Conservation (phyloP, 2,113 vertebrate genomes). For the Shinisaurus crocodilurus region DNA sequence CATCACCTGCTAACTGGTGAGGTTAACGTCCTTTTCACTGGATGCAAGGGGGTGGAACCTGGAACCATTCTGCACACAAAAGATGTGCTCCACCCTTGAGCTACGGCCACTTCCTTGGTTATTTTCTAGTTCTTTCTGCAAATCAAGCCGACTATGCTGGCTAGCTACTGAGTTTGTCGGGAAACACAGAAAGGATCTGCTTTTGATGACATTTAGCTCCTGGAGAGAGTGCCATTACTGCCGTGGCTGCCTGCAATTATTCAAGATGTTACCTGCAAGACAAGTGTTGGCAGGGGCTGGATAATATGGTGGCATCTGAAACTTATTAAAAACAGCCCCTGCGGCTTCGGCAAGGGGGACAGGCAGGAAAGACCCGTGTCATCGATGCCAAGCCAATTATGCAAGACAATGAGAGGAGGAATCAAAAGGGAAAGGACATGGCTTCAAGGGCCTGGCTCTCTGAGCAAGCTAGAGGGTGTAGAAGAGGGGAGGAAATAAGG, state of each 20-base stretch:
- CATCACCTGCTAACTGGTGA: not conserved
- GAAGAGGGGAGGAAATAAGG: not conserved
- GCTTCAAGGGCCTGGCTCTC: not conserved
- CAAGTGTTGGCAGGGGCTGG: not conserved
- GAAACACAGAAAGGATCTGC: not conserved
- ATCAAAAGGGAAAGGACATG: not conserved
- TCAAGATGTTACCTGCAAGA: not conserved
- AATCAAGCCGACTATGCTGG: too few species aligned
- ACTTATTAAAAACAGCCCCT: not conserved
- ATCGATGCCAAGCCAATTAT: not conserved
- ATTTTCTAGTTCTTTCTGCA: not conserved
- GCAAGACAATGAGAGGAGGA: not conserved
- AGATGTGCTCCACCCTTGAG: not conserved
- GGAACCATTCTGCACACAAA: not conserved
- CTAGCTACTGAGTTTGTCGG: not conserved
- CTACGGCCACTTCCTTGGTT: not conserved
- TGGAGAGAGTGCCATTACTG: not conserved
- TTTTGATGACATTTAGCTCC: not conserved
- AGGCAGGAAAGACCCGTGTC: not conserved
- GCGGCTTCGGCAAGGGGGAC: not conserved
- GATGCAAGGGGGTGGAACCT: not conserved
- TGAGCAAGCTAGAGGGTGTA: too few species aligned
- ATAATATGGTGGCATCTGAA: fast-evolving
- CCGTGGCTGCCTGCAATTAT: not conserved
- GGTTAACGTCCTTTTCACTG: not conserved